phyloP scores from a whole-genome alignment of 2,797 vertebrate species.

The Loris lydekkerianus region DNA sequence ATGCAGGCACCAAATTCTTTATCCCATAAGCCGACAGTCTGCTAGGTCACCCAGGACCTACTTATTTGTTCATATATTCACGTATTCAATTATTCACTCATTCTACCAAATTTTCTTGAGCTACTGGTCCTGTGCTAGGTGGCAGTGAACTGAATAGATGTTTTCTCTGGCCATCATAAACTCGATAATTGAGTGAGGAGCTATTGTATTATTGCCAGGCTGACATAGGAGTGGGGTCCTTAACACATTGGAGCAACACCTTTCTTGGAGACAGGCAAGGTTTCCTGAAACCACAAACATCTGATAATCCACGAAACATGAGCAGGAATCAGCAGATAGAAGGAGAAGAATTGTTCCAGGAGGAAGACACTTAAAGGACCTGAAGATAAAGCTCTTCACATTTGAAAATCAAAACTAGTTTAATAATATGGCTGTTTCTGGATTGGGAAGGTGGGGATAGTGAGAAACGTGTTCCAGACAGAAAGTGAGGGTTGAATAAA shows the following conservation, averaged over 20 bases:
- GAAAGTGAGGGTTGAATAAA: not conserved
- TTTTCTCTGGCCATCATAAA: too few species aligned
- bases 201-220: too few species aligned
- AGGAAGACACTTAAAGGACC: not conserved
- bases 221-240: not conserved
- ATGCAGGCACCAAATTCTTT: not conserved
- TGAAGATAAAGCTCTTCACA: not conserved
- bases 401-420: not conserved
- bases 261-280: not conserved
- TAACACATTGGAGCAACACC: accelerated
- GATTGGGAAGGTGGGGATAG: not conserved
- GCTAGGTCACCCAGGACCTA: not conserved
- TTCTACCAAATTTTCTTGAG: not conserved
- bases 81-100: not conserved
- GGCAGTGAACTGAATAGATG: not conserved
- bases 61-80: not conserved
- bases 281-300: not conserved
- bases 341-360: not conserved
- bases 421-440: not conserved
- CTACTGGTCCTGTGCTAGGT: not conserved
- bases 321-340: not conserved
- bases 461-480: not conserved
- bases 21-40: not conserved
- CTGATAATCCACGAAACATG: not conserved
- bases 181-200: too few species aligned